A percentile compares a stretch with the other conserved stretches of the same genome.
These are phyloP conservation scores for Nothoprocta perdicaria DNA, from an alignment of 2,113 vertebrate species.

Conservation along the genomic window DNA sequence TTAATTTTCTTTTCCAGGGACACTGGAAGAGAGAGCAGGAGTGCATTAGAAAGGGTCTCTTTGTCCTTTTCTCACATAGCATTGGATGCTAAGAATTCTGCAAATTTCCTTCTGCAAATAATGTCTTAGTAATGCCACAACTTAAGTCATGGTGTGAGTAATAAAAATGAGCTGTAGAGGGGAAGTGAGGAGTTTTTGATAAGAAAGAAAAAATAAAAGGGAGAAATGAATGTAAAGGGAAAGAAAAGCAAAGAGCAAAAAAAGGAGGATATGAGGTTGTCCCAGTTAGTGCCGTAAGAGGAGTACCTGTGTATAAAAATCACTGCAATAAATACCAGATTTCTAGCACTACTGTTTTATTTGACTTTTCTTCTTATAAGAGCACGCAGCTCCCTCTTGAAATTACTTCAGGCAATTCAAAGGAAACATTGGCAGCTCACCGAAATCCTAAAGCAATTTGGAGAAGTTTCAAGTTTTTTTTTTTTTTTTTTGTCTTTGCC, in stretches of 20 bases:
- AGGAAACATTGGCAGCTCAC: background rate
- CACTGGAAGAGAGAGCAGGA: background rate
- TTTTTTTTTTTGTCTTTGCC: background rate
- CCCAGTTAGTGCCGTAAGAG: background rate
- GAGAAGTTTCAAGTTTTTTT: conserved; percentile 6
- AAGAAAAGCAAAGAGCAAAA: background rate
- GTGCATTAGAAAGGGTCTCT: background rate
- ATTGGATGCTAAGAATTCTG: background rate
- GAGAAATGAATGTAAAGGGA: background rate
- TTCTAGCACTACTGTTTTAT: background rate
- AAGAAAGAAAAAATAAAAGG: background rate
- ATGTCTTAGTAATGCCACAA: background rate
- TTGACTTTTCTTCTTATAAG: background rate
- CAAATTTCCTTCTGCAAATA: background rate
- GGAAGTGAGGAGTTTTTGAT: background rate
- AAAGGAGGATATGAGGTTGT: background rate
- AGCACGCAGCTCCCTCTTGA: background rate
- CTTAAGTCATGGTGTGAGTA: background rate
- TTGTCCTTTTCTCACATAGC: background rate
- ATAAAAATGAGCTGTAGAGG: background rate
- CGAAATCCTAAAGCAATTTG: conserved; percentile 7
- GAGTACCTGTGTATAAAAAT: background rate
- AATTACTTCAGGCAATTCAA: background rate
- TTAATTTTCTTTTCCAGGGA: background rate
- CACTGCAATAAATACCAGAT: background rate